A percentile compares a stretch with the other conserved stretches of the same genome.
Evolutionary conservation across 2,113 vertebrate species (phyloP).

Genomic region (Gulo gulo): DNA sequence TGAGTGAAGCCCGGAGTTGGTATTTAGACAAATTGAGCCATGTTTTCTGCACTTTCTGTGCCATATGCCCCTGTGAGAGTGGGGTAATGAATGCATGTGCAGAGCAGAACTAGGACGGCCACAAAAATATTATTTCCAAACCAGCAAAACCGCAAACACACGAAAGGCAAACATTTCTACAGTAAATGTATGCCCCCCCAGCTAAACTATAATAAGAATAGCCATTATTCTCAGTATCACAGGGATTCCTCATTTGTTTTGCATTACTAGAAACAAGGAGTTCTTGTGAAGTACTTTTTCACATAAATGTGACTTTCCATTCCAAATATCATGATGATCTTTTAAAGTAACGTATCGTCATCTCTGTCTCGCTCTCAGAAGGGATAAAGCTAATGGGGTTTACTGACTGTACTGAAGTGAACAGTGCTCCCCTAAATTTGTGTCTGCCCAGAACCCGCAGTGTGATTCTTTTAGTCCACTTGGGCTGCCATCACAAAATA

Average conservation of each 20-base stretch:
- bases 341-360: neutral
- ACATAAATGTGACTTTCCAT: neutral
- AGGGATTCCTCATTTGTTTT: neutral
- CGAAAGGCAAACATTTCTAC: neutral
- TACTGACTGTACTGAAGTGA: neutral
- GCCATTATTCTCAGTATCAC: neutral
- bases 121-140: slow-evolving; percentile 11
- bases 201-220: neutral
- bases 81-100: slow-evolving; percentile 27
- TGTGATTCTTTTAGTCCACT: neutral
- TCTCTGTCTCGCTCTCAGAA: neutral
- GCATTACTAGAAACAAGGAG: neutral
- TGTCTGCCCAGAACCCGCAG: no score
- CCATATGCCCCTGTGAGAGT: slow-evolving; percentile 29
- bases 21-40: slow-evolving; percentile 58
- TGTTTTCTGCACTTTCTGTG: slow-evolving; percentile 55
- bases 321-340: neutral
- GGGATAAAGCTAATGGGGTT: neutral
- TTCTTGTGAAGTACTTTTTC: neutral
- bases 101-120: neutral
- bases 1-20: neutral
- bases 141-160: neutral
- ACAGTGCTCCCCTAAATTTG: neutral
- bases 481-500: neutral
- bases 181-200: neutral